Conservation (phyloP, 2,797 vertebrate species). For the Peromyscus eremicus region DNA sequence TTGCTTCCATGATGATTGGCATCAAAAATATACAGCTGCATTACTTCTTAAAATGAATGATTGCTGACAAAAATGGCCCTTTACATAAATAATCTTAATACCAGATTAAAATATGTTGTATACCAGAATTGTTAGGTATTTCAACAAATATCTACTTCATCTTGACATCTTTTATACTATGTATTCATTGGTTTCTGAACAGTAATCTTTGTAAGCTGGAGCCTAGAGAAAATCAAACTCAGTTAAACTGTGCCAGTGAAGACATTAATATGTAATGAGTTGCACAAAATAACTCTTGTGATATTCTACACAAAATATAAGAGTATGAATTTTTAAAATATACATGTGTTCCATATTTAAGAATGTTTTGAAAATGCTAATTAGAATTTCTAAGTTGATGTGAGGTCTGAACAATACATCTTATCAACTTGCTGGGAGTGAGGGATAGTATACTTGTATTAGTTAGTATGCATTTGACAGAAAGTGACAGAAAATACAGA, state of each 20-base stretch:
- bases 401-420: background rate
- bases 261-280: background rate
- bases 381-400: conserved; percentile 40
- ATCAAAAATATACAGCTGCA: background rate
- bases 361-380: conserved; percentile 14
- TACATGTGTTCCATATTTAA: background rate
- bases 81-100: conserved; percentile 8
- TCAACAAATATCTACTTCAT: conserved; percentile 8
- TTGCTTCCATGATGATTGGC: background rate
- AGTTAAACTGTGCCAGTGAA: conserved; percentile 22
- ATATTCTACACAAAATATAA: background rate
- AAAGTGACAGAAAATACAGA: conserved; percentile 19
- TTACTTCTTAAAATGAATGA: conserved; percentile 38
- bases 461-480: background rate
- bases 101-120: background rate
- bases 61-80: background rate
- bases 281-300: conserved; percentile 7
- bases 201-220: conserved; percentile 27
- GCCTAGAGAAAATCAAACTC: background rate
- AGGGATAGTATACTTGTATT: background rate
- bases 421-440: background rate
- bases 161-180: conserved; percentile 8
- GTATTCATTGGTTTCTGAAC: background rate
- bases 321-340: conserved; percentile 44
- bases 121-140: background rate